Conservation (phyloP, 2,113 vertebrate species). For the Seriola dumerili region DNA sequence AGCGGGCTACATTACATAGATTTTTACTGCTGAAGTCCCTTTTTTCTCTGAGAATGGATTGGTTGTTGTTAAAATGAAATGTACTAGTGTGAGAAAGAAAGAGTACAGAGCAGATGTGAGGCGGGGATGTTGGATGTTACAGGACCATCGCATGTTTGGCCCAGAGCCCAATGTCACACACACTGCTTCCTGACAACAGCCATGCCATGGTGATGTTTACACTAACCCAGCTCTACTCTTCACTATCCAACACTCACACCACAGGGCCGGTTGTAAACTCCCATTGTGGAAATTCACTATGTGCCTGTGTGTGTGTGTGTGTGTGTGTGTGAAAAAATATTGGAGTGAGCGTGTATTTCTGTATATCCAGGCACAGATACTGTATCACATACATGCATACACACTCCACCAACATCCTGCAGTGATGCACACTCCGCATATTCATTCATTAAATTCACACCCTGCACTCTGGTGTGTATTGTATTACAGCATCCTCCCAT, state of each 20-base stretch:
- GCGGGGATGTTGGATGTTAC: slow-evolving; percentile 64
- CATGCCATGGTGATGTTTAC: slow-evolving; percentile 82
- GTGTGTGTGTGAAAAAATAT: slow-evolving; percentile 2
- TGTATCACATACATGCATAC: slow-evolving; percentile 37
- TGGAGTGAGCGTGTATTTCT: slow-evolving; percentile 5
- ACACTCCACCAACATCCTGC: slow-evolving; percentile 52
- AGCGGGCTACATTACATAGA: not conserved
- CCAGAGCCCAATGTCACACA: slow-evolving; percentile 81
- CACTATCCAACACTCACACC: slow-evolving; percentile 52
- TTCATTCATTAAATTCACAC: slow-evolving; percentile 83
- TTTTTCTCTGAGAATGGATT: slow-evolving; percentile 12
- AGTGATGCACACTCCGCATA: slow-evolving; percentile 58
- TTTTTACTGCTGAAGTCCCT: slow-evolving; percentile 18
- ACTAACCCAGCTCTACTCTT: slow-evolving; percentile 62
- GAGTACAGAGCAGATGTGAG: slow-evolving; percentile 70
- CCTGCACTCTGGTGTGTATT: slow-evolving; percentile 72
- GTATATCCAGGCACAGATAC: slow-evolving; percentile 41
- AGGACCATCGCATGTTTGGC: slow-evolving; percentile 70
- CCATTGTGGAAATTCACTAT: slow-evolving; percentile 46
- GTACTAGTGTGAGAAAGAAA: slow-evolving; percentile 65
- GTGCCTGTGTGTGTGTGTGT: slow-evolving; percentile 4
- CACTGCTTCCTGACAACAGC: slow-evolving; percentile 80
- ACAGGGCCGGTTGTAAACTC: slow-evolving; percentile 41
- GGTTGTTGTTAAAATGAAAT: slow-evolving; percentile 51
- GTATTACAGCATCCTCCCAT: slow-evolving; percentile 79